Evolutionary conservation across 1,140 invertebrate species (phyloP).

Genomic region (Achatina immaculata): DNA sequence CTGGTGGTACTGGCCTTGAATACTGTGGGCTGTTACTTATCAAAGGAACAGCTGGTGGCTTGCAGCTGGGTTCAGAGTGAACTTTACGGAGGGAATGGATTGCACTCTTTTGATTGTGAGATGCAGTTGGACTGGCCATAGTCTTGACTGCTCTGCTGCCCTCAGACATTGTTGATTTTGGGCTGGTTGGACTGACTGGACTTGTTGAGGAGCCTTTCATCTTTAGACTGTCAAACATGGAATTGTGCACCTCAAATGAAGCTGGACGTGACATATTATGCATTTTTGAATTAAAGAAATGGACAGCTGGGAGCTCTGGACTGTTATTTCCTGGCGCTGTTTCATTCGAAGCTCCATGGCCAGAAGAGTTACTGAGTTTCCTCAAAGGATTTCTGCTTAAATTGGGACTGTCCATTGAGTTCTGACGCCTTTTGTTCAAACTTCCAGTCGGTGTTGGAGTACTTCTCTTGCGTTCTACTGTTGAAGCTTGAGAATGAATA

Average conservation of each 20-base stretch:
- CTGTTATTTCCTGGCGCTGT: conserved; percentile 46
- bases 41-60: conserved; percentile 17
- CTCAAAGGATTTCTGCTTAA: conserved; percentile 46
- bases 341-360: conserved; percentile 50
- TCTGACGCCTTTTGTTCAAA: conserved; percentile 58
- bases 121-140: conserved; percentile 29
- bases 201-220: background rate
- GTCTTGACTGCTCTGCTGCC: conserved; percentile 35
- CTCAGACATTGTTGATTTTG: conserved; percentile 30
- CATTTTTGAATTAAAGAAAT: conserved; percentile 66
- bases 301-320: conserved; percentile 65
- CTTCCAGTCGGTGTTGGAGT: conserved; percentile 62
- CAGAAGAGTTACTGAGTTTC: conserved; percentile 54
- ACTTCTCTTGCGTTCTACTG: conserved; percentile 30
- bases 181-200: conserved; percentile 31
- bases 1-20: conserved; percentile 51
- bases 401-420: conserved; percentile 56
- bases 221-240: conserved; percentile 62
- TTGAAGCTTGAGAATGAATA: conserved; percentile 19
- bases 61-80: conserved; percentile 43
- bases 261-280: conserved; percentile 41
- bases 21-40: conserved; percentile 34
- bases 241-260: conserved; percentile 50
- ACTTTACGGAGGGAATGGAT: conserved; percentile 41
- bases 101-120: conserved; percentile 23